Evolutionary conservation across 2,797 vertebrate species (phyloP), one percentile per base, ranked within the genome.

Genomic region (Lepus townsendii): DNA sequence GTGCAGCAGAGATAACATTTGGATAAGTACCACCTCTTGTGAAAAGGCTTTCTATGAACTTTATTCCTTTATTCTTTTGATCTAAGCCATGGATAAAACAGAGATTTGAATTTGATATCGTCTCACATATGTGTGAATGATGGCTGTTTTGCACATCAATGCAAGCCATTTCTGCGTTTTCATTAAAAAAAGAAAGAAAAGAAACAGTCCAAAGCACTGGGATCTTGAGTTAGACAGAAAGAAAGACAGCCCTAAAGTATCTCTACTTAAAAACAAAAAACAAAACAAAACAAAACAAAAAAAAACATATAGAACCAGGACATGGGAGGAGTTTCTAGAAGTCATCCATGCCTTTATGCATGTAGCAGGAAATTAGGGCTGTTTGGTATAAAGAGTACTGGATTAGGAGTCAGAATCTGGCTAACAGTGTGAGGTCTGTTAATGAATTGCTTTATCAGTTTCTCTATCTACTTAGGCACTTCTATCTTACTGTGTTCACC

Each of bases 11-110:
- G 5, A 38, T 7, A 22, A 42, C 54, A 30, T 91, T 96, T 91
- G 69, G 71, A 71, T 52, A 93, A 78, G 27, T 50, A 60, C 57
- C 90, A 80, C 20, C 4, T 89, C 77, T 90, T 71, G 17, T 57
- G 57, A 90, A 72, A 24, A 65, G 54, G 13, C 8, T 91, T 71
- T 73, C 8, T 68, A 88, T 69, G 7, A 91, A 60, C 4, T 93
- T 79, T 76, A 63, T 47, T 47, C 42, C 42, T 47, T 47, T 47
- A 57, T 86, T 83, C 57, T 68, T 96, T 94, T 92, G 13, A 73
- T 90, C 75, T 86, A 27, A 77, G 17, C 32, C 32, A 85, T 47
- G 16, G 94, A 93, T 77, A 85, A 95, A 93, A 77, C 47, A 79
- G 47, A 91, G 16, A 89, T 80, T 10, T 68, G 57, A 88, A 27